These are phyloP conservation scores for Metellina segmentata DNA, from an alignment of 2,888 invertebrate genomes.

Conservation along the genomic window DNA sequence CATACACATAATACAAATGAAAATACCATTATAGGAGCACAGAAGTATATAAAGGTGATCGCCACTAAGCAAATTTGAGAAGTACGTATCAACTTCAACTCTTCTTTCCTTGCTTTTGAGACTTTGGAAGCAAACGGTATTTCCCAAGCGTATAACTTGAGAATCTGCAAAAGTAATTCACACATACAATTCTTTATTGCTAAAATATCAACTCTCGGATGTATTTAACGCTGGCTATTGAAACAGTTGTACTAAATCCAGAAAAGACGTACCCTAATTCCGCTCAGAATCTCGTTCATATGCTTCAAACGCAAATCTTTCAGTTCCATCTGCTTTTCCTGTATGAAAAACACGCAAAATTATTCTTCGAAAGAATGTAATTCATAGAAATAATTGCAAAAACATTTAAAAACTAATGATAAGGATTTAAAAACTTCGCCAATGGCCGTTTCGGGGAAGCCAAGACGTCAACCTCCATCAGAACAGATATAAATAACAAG, in stretches of 20 bases:
- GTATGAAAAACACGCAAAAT: not conserved
- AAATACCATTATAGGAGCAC: conserved; percentile 32
- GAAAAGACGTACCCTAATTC: conserved; percentile 44
- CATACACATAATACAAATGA: not conserved
- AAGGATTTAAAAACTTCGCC: too few species aligned
- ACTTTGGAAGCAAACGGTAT: conserved; percentile 19
- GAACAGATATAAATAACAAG: too few species aligned
- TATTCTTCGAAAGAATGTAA: too few species aligned
- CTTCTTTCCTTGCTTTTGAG: conserved; percentile 20
- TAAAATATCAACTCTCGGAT: not conserved
- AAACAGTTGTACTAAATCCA: not conserved
- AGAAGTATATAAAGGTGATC: conserved; percentile 11
- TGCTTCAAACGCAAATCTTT: conserved; percentile 61
- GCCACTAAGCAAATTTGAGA: conserved; percentile 23
- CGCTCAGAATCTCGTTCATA: conserved; percentile 60
- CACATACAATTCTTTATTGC: not conserved
- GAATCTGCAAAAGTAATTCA: conserved; percentile 3
- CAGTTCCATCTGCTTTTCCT: conserved; percentile 59
- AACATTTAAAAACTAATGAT: too few species aligned
- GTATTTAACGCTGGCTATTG: not conserved
- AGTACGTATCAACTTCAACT: conserved; percentile 15
- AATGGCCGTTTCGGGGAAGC: too few species aligned
- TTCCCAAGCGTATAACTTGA: conserved; percentile 54
- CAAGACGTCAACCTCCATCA: too few species aligned
- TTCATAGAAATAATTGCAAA: too few species aligned